Evolutionary conservation across 2,113 vertebrate species (phyloP), one percentile per base, ranked within the genome.

Genomic region (Pandion haliaetus): DNA sequence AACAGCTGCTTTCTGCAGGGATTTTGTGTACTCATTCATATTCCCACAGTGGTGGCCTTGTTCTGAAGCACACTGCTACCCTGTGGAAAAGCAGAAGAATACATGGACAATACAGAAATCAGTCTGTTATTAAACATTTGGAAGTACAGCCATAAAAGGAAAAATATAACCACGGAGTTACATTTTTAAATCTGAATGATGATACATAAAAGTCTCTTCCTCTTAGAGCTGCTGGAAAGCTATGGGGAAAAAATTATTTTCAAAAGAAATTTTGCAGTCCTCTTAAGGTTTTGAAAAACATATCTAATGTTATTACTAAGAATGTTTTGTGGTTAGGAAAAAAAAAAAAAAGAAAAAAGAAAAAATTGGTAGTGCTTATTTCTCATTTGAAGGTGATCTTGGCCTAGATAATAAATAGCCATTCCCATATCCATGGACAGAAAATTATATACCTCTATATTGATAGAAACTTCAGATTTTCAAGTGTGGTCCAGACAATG

Each of bases 21-120:
- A 92, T 88, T 93, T 97, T 96, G 58, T 88, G 86, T 96, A 94
- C 82, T 97, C 84, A 94, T 90, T 97, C 96, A 91, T 95, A 91
- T 95, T 97, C 92, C 91, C 94, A 89, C 87, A 87, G 72, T 96
- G 94, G 87, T 95, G 77, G 86, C 83, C 96, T 97, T 97, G 88
- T 94, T 98, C 95, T 96, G 97, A 98, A 95, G 95, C 90, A 97
- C 85, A 97, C 71, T 98, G 94, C 97, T 98, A 96, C 95, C 95
- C 94, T 97, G 94, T 97, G 97, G 93, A 97, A 97, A 97, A 97
- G 94, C 70, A 91, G 96, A 96, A 97, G 70, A 98, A 97, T 97
- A 97, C 93, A 96, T 42, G 94, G 88, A 45, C 67, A 80, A 10
- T 49, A 49, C 44, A 86, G 84, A 45, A 20, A 77, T 79, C 65